Conservation (phyloP, 1,140 invertebrate genomes). For the Plectrocnemia conspersa region DNA sequence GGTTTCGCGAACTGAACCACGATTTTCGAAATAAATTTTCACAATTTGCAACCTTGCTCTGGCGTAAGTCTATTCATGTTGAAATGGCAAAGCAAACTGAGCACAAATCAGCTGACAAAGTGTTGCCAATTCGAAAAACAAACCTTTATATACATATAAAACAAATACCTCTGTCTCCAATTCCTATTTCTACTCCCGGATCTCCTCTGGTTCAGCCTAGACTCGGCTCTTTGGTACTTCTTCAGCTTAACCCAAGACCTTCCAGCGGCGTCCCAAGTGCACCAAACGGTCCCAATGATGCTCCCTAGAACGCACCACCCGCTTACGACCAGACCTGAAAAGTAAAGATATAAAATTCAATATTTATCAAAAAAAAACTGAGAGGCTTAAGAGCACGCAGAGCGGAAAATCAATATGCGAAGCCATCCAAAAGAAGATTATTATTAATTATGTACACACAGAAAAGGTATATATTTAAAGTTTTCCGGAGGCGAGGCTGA, state of each 20-base stretch:
- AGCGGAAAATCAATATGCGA: not conserved
- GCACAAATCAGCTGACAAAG: too few species aligned
- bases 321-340: slow-evolving; percentile 72
- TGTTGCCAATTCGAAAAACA: too few species aligned
- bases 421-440: too few species aligned
- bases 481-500: too few species aligned
- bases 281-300: slow-evolving; percentile 78
- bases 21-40: too few species aligned
- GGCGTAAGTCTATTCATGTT: too few species aligned
- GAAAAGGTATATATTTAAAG: too few species aligned
- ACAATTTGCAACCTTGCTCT: too few species aligned
- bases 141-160: too few species aligned
- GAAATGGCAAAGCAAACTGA: too few species aligned
- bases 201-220: slow-evolving; percentile 69
- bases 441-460: slow-evolving; percentile 8
- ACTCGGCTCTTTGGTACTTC: slow-evolving; percentile 77
- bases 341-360: too few species aligned
- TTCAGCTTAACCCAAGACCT: slow-evolving; percentile 94
- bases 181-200: slow-evolving; percentile 77
- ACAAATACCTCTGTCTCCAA: slow-evolving; percentile 84
- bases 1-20: too few species aligned
- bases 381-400: not conserved
- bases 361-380: slow-evolving; percentile 9
- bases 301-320: slow-evolving; percentile 73
- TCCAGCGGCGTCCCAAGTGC: slow-evolving; percentile 82